phyloP scores from a whole-genome alignment of 2,797 vertebrate species.

The Hippoglossus hippoglossus region DNA sequence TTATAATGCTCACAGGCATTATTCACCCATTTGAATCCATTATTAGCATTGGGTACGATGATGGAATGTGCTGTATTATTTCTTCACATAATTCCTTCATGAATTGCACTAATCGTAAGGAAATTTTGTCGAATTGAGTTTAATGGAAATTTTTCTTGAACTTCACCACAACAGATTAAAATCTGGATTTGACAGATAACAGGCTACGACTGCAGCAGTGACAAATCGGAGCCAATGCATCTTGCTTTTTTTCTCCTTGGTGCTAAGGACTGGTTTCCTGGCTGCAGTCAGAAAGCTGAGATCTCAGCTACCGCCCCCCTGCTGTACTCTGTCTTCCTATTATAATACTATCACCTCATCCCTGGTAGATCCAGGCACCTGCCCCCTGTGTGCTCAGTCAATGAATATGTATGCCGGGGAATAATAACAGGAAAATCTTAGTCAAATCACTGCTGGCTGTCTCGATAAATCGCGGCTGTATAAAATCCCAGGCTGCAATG shows the following conservation, averaged over 20 bases:
- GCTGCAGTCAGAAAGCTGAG: conserved; percentile 42
- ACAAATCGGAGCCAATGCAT: conserved; percentile 41
- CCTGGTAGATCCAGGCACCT: conserved; percentile 44
- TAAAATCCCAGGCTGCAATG: conserved; percentile 29
- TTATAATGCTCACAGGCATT: conserved; percentile 36
- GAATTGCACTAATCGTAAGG: conserved; percentile 18
- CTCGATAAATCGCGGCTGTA: conserved; percentile 4
- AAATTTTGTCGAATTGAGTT: background rate
- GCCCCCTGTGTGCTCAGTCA: conserved; percentile 46
- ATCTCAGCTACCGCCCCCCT: conserved; percentile 37
- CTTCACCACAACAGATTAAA: conserved; percentile 2
- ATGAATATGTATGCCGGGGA: conserved; percentile 78
- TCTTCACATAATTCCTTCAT: conserved; percentile 4
- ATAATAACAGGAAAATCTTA: conserved; percentile 66
- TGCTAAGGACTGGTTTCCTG: conserved; percentile 43
- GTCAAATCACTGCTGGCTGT: conserved; percentile 55
- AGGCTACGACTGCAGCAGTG: conserved; percentile 7
- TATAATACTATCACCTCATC: conserved; percentile 68
- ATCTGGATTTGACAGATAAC: conserved; percentile 55
- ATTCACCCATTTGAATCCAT: conserved; percentile 39
- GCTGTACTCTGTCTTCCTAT: conserved; percentile 55
- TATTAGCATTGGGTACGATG: conserved; percentile 17
- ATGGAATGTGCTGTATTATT: conserved; percentile 16
- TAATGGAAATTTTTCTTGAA: conserved; percentile 25
- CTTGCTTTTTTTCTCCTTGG: conserved; percentile 28